Conservation (phyloP, 2,797 vertebrate genomes). For the Pipistrellus pipistrellus region DNA sequence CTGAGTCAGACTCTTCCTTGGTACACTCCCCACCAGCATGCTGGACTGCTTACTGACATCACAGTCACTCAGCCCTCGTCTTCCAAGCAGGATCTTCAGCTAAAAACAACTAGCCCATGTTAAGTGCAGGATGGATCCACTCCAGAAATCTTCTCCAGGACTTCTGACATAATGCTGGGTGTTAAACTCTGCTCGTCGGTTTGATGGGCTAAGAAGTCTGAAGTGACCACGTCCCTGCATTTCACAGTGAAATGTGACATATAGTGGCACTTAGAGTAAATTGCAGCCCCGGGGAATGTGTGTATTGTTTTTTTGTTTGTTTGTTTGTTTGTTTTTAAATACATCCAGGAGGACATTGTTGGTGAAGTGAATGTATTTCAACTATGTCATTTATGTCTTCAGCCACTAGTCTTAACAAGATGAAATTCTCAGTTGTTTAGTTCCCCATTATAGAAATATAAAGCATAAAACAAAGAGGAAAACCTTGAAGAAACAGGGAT, state of each 20-base stretch:
- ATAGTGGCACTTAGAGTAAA: slow-evolving; percentile 8
- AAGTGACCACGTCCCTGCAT: not conserved
- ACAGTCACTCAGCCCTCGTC: not conserved
- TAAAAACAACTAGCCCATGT: not conserved
- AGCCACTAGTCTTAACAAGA: not conserved
- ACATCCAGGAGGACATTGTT: not conserved
- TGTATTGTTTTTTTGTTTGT: not conserved
- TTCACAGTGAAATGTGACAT: not conserved
- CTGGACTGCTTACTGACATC: not conserved
- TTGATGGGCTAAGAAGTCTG: not conserved
- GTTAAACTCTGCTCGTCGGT: not conserved
- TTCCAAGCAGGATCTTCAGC: not conserved
- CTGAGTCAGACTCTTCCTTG: not conserved
- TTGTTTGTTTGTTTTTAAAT: no score
- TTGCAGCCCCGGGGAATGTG: not conserved
- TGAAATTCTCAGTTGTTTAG: slow-evolving; percentile 26
- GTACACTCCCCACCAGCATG: not conserved
- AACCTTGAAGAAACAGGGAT: not conserved
- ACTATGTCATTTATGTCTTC: slow-evolving; percentile 23
- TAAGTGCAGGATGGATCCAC: not conserved
- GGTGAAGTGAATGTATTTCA: not conserved
- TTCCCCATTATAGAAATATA: slow-evolving; percentile 20
- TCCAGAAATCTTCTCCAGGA: not conserved
- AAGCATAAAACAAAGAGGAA: slow-evolving; percentile 25
- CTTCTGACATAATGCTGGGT: not conserved